Base-by-base conservation (phyloP, 2,113 vertebrate species). In the Romanogobio albipinnatus region DNA sequence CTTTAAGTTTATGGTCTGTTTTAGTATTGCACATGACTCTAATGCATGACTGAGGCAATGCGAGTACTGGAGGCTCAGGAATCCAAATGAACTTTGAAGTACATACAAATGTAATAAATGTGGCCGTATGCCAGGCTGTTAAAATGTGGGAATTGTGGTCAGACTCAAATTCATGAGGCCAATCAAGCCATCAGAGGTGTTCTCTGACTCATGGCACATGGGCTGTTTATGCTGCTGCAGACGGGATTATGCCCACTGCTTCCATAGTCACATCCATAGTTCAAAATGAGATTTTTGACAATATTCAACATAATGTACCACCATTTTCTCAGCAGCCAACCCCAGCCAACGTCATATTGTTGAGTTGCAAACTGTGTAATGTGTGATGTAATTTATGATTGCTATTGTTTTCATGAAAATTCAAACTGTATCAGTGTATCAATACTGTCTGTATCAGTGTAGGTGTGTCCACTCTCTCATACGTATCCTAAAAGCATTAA, bases 31-130 rank as follows among this genome's bases (percentile, higher is more conserved):
- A 91, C 89, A 81, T 90, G 89, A 91, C 92, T 90, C 87, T 90
- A 91, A 93, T 91, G 89, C 91, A 88, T 74, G 83, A 92, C 91
- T 91, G 91, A 94, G 85, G 89, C 91, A 91, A 92, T 91, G 88
- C 84, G 88, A 71, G 84, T 2, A 51, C 47, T 51, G 87, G 84
- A 88, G 83, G 86, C 88, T 83, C 84, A 86, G 88, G 74, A 88
- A 91, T 91, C 86, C 84, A 90, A 92, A 92, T 91, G 49, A 91
- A 88, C 90, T 92, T 93, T 92, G 90, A 93, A 92, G 92, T 92
- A 77, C 82, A 88, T 86, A 80, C 88, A 90, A 43, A 82, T 89
- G 83, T 90, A 91, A 92, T 89, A 86, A 89, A 85, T 90, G 90
- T 91, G 90, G 87, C 91, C 49, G 86, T 88, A 85, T 53, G 89